A percentile compares a stretch with the other conserved stretches of the same genome.
These are phyloP conservation scores for Maniola hyperantus DNA, from an alignment of 2,888 invertebrate species.

Conservation along the genomic window DNA sequence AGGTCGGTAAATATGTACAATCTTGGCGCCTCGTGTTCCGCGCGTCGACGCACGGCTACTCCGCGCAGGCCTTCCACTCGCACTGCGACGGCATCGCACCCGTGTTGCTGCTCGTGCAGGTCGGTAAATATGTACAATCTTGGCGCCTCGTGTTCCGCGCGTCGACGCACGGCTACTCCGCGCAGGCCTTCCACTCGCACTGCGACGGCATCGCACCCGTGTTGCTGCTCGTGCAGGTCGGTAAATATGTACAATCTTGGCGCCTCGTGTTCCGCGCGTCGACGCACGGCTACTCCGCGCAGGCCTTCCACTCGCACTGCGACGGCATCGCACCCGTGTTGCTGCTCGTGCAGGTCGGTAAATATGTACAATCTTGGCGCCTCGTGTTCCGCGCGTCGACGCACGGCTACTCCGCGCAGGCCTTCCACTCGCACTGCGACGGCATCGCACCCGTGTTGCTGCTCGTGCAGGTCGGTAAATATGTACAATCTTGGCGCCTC, in stretches of 20 bases:
- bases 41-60: conserved; percentile 93
- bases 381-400: conserved; percentile 93
- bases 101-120: conserved; percentile 90
- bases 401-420: conserved; percentile 92
- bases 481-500: conserved; percentile 90
- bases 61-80: conserved; percentile 93
- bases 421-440: conserved; percentile 95
- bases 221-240: conserved; percentile 89
- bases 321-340: conserved; percentile 93
- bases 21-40: conserved; percentile 93
- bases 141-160: conserved; percentile 95
- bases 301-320: conserved; percentile 94
- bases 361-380: conserved; percentile 90
- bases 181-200: conserved; percentile 93
- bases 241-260: conserved; percentile 82
- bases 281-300: conserved; percentile 92
- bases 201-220: conserved; percentile 94
- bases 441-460: conserved; percentile 92
- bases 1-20: conserved; percentile 72
- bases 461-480: conserved; percentile 86
- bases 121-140: conserved; percentile 62
- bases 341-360: conserved; percentile 87
- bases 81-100: conserved; percentile 94
- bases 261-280: conserved; percentile 93
- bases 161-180: conserved; percentile 93